phyloP scores from a whole-genome alignment of 2,888 invertebrate species.

The Heteropelma amictum region DNA sequence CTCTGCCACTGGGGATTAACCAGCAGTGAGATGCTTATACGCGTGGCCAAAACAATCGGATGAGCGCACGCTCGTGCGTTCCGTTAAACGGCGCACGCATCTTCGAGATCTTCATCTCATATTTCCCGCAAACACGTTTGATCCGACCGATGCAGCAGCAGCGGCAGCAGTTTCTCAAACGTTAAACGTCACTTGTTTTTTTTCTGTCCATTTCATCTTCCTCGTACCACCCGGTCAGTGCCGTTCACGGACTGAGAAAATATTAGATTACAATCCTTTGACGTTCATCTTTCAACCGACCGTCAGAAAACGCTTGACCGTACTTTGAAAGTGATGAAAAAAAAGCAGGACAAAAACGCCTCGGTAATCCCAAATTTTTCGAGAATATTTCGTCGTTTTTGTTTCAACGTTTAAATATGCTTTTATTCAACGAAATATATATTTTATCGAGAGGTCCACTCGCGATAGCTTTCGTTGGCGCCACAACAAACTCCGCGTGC shows the following conservation, averaged over 20 bases:
- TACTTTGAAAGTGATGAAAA: neutral
- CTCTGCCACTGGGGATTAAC: slow-evolving; percentile 53
- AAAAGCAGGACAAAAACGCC: too few relatives aligned
- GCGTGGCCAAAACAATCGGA: slow-evolving; percentile 55
- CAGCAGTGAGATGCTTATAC: slow-evolving; percentile 43
- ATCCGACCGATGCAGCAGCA: slow-evolving; percentile 41
- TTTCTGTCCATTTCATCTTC: slow-evolving; percentile 44
- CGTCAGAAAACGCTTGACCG: neutral
- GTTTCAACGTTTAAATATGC: too few relatives aligned
- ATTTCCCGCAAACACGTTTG: slow-evolving; percentile 53
- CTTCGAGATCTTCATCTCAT: slow-evolving; percentile 43
- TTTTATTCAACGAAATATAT: too few relatives aligned
- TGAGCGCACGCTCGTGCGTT: slow-evolving; percentile 27
- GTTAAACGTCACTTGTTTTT: slow-evolving; percentile 21
- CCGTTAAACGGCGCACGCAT: slow-evolving; percentile 17
- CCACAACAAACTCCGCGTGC: slow-evolving; percentile 13
- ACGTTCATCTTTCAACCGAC: slow-evolving; percentile 55
- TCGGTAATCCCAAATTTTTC: too few relatives aligned
- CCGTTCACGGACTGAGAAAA: slow-evolving; percentile 66
- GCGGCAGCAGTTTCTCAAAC: slow-evolving; percentile 29
- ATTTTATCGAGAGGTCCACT: too few relatives aligned
- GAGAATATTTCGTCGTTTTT: neutral
- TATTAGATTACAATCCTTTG: slow-evolving; percentile 74
- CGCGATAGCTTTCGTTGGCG: too few relatives aligned
- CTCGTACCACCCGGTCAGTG: slow-evolving; percentile 59